phyloP scores from a whole-genome alignment of 2,113 vertebrate species.

The Phylloscopus whistleri region DNA sequence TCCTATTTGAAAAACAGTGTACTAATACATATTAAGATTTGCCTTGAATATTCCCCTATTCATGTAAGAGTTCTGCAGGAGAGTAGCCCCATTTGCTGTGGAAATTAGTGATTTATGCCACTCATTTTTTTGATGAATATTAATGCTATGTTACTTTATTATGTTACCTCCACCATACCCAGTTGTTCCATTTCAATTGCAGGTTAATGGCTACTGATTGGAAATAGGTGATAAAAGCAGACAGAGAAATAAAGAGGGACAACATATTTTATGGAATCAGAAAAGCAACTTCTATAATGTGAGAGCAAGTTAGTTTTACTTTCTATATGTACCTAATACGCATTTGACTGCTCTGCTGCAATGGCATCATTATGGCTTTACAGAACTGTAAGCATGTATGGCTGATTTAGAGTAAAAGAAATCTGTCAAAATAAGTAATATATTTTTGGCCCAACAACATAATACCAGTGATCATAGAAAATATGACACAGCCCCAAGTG shows the following conservation, averaged over 20 bases:
- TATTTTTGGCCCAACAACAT: not conserved
- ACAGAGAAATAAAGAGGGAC: not conserved
- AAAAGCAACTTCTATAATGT: not conserved
- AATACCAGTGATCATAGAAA: not conserved
- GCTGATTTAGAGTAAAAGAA: not conserved
- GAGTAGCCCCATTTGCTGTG: not conserved
- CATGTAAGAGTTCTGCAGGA: not conserved
- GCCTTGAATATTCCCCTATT: not conserved
- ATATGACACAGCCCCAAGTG: accelerated
- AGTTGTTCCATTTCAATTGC: not conserved
- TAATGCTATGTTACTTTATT: not conserved
- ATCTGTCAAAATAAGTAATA: not conserved
- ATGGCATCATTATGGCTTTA: not conserved
- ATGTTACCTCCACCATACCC: not conserved
- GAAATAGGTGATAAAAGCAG: not conserved
- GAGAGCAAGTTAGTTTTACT: not conserved
- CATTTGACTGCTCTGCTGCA: not conserved
- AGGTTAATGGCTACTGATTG: not conserved
- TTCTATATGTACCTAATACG: not conserved
- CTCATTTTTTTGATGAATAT: not conserved
- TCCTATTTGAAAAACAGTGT: not conserved
- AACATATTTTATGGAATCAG: not conserved
- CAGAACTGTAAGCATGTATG: not conserved
- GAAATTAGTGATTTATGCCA: not conserved
- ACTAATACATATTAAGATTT: not conserved